A percentile compares a stretch with the other conserved stretches of the same genome.
These are phyloP conservation scores for Parnassius orleans DNA, from an alignment of 2,888 invertebrate species.

Conservation along the genomic window DNA sequence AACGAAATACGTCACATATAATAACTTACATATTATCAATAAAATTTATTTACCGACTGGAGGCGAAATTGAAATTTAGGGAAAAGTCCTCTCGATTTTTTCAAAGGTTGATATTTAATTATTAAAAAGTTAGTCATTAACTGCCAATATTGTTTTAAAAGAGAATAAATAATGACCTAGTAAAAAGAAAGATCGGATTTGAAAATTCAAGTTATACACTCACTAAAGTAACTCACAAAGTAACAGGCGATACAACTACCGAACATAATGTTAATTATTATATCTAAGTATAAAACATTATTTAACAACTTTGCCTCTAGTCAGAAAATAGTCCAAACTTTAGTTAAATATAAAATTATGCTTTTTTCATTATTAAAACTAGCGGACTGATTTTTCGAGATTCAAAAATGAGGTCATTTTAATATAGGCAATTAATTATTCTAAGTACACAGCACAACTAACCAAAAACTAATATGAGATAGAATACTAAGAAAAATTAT, in stretches of 20 bases:
- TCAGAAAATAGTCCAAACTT: conserved; percentile 47
- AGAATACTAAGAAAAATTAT: conserved; percentile 67
- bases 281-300: not conserved
- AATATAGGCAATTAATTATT: conserved; percentile 59
- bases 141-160: too few relatives aligned
- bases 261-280: too few relatives aligned
- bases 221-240: too few relatives aligned
- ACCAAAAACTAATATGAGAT: conserved; percentile 70
- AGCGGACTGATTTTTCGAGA: conserved; percentile 76
- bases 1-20: conserved; percentile 56
- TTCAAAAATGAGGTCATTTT: conserved; percentile 64
- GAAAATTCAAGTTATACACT: too few relatives aligned
- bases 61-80: conserved; percentile 4
- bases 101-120: too few relatives aligned
- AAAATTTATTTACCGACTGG: conserved; percentile 27
- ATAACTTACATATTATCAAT: conserved; percentile 61
- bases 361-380: conserved; percentile 56
- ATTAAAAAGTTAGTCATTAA: too few relatives aligned
- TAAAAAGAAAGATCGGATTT: too few relatives aligned
- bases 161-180: too few relatives aligned
- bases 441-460: conserved; percentile 80
- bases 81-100: not conserved
- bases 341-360: conserved; percentile 62
- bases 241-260: not conserved
- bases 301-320: conserved; percentile 33